Conservation (phyloP, 2,888 invertebrate genomes). For the Amphipyra tragopoginis region DNA sequence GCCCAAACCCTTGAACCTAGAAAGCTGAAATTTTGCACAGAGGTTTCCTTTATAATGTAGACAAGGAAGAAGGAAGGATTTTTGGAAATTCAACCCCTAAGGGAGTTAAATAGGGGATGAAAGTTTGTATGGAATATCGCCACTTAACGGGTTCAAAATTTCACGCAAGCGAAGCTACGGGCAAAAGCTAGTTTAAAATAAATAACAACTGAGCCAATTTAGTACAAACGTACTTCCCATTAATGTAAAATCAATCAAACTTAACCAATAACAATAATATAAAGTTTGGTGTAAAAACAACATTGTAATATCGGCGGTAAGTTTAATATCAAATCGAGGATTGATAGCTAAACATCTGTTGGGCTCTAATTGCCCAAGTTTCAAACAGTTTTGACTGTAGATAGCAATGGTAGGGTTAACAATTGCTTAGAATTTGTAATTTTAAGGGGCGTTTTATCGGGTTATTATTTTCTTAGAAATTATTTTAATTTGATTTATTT, state of each 20-base stretch:
- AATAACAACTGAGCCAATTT: not conserved
- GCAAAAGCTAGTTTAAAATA: too few species aligned
- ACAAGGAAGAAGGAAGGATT: too few species aligned
- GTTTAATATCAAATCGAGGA: conserved; percentile 41
- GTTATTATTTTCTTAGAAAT: too few species aligned
- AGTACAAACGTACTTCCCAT: not conserved
- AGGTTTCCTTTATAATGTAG: too few species aligned
- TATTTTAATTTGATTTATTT: too few species aligned
- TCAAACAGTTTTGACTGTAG: conserved; percentile 21
- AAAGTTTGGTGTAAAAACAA: conserved; percentile 55
- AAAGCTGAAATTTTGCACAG: too few species aligned
- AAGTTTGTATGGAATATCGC: too few species aligned
- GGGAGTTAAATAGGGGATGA: too few species aligned
- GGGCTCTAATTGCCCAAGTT: conserved; percentile 48
- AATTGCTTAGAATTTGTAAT: conserved; percentile 4
- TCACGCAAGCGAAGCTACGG: too few species aligned
- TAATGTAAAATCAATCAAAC: conserved; percentile 54
- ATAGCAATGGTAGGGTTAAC: conserved; percentile 29
- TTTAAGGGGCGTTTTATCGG: not conserved
- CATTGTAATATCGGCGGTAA: conserved; percentile 25
- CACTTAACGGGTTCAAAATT: too few species aligned
- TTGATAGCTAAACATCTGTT: conserved; percentile 54
- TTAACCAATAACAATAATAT: conserved; percentile 49
- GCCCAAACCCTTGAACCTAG: too few species aligned
- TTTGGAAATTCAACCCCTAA: too few species aligned